phyloP scores from a whole-genome alignment of 37 sponge, comb jelly and placozoan species.

The Cliona cf. orientalis region DNA sequence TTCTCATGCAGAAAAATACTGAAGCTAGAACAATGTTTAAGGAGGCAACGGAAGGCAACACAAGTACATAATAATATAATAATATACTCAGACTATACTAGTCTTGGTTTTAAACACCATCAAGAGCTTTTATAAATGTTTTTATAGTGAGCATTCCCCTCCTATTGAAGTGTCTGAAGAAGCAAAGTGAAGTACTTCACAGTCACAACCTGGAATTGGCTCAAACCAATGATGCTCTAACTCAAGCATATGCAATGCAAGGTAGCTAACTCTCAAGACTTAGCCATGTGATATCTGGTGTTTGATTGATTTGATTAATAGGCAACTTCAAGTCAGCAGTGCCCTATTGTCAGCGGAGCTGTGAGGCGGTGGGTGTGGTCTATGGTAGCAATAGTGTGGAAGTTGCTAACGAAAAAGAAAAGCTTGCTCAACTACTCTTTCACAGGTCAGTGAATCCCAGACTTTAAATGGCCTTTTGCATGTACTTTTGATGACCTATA shows the following conservation, averaged over 20 bases:
- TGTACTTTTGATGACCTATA: neutral
- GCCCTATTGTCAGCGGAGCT: constrained; percentile 34
- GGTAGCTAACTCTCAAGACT: constrained; percentile 2
- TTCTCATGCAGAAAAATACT: neutral
- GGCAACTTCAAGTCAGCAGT: constrained; percentile 39
- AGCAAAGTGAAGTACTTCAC: constrained; percentile 38
- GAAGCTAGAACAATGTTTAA: neutral
- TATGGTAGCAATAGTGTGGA: constrained; percentile 59
- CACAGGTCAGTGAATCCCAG: constrained; percentile 27
- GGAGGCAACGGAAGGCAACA: neutral
- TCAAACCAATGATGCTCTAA: constrained; percentile 46
- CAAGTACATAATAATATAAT: neutral
- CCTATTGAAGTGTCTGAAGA: constrained; percentile 45
- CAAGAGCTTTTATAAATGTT: neutral
- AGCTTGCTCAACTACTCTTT: constrained; percentile 64
- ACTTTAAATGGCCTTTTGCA: neutral
- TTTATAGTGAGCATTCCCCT: constrained; percentile 9
- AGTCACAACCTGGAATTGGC: constrained; percentile 50
- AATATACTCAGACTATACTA: neutral
- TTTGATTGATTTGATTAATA: neutral
- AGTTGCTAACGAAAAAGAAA: constrained; percentile 47
- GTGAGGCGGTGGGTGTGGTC: constrained; percentile 40
- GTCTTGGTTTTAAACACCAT: neutral
- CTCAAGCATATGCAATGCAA: constrained; percentile 39
- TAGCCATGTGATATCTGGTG: neutral